Percentiles rank a stretch among this genome's conserved stretches.
phyloP scores from a whole-genome alignment of 2,888 invertebrate genomes.

The Trissonchulus latispiculum region DNA sequence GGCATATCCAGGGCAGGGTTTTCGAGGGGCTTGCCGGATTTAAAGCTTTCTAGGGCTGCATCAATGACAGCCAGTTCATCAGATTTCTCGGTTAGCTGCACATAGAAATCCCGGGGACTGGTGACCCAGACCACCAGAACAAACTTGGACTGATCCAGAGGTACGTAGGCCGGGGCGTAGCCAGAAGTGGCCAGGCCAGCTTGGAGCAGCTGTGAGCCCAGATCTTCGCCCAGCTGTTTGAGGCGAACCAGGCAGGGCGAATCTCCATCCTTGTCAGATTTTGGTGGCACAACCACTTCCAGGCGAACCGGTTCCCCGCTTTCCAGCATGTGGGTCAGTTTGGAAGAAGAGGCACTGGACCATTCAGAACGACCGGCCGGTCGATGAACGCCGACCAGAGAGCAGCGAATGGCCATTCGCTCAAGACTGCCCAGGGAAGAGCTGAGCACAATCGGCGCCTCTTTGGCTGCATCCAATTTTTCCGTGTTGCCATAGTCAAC shows the following conservation, averaged over 20 bases:
- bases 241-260: background rate
- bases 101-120: background rate
- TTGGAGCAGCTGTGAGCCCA: background rate
- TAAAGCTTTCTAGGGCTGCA: background rate
- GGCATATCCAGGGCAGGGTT: background rate
- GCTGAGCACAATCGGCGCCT: background rate
- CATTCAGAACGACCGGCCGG: background rate
- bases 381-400: background rate
- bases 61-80: background rate
- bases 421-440: background rate
- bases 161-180: background rate
- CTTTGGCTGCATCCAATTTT: background rate
- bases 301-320: background rate
- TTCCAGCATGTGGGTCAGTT: background rate
- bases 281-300: background rate
- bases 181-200: conserved; percentile 6
- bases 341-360: background rate
- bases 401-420: conserved; percentile 1
- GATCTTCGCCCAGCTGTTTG: conserved; percentile 2
- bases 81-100: background rate
- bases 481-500: conserved; percentile 7
- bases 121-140: background rate
- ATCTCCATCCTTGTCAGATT: background rate
- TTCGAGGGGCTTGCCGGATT: background rate
- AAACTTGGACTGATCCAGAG: background rate